phyloP scores from a whole-genome alignment of 2,888 invertebrate genomes.

The Diarsia dahlii region DNA sequence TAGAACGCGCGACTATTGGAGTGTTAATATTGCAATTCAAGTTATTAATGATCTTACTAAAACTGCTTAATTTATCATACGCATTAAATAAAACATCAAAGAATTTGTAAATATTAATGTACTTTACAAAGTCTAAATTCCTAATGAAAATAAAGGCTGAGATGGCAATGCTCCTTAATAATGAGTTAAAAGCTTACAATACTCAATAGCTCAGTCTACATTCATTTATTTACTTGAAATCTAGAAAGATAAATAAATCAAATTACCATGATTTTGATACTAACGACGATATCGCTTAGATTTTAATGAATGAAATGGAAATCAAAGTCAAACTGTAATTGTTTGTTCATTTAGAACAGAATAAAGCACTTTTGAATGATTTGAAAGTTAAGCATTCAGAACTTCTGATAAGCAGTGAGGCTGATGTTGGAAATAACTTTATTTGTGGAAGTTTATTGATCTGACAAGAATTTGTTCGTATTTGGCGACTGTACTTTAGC shows the following conservation, averaged over 20 bases:
- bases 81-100: conserved; percentile 1
- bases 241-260: conserved; percentile 23
- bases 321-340: conserved; percentile 33
- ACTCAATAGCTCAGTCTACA: conserved; percentile 11
- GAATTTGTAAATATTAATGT: not conserved
- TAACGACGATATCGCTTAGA: conserved; percentile 24
- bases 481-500: not conserved
- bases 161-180: not conserved
- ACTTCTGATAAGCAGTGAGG: conserved; percentile 21
- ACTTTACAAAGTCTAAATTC: not conserved
- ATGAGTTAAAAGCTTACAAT: conserved; percentile 33
- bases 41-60: not conserved
- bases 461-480: not conserved
- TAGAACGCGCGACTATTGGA: too few species aligned
- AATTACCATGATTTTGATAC: conserved; percentile 23
- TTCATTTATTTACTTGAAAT: conserved; percentile 13
- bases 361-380: conserved; percentile 37
- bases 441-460: conserved; percentile 6
- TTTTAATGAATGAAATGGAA: conserved; percentile 40
- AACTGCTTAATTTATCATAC: not conserved
- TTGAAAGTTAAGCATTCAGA: conserved; percentile 21
- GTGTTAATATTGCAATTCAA: not conserved
- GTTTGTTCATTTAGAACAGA: conserved; percentile 43
- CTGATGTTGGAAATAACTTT: not conserved
- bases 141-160: not conserved